Evolutionary conservation across 1,140 invertebrate genomes (phyloP), one percentile per base, ranked within the genome.

Genomic region (Zaprionus nigranus): DNA sequence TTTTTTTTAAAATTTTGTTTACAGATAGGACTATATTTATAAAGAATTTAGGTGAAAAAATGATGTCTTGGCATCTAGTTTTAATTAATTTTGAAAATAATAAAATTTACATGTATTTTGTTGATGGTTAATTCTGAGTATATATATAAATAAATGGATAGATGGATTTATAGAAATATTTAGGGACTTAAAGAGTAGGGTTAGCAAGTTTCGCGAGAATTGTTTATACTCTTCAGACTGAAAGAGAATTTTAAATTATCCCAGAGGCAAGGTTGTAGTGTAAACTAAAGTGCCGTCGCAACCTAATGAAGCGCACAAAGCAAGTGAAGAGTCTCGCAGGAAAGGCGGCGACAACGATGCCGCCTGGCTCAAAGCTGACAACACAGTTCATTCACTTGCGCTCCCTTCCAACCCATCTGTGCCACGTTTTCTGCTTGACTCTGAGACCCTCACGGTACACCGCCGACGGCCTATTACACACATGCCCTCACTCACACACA

Each of bases 271-370:
- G n/a, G n/a, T 51, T 51, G n/a, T 17, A n/a, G 15, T 2, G n/a
- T 7, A 17, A 56, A 67, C 51, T 36, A 70, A 86, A 68, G 63
- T 68, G 82, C 70, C 66, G 56, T 34, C 38, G 36, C 49, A 51
- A 61, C 58, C 56, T 64, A 62, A 68, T 75, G 63, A 79, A 82
- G 75, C 78, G 61, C 57, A 81, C 46, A 82, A 13, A n/a, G 46
- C 59, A 28, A 63, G 66, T 43, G 12, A 43, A 26, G 53, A 70
- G n/a, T 17, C 57, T 6, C 28, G 22, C 64, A 36, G 54, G 26
- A 61, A 38, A 20, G 34, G 22, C 51, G n/a, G n/a, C 17, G 38
- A 17, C 56, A 64, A n/a, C 49, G 38, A 60, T 40, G 57, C 57
- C 57, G 64, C 60, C 62, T 70, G 58, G 67, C 58, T 51, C 67